Percentiles rank a stretch among this genome's conserved stretches.
Conservation (phyloP, 2,113 vertebrate species). For the Leucopsar rothschildi region DNA sequence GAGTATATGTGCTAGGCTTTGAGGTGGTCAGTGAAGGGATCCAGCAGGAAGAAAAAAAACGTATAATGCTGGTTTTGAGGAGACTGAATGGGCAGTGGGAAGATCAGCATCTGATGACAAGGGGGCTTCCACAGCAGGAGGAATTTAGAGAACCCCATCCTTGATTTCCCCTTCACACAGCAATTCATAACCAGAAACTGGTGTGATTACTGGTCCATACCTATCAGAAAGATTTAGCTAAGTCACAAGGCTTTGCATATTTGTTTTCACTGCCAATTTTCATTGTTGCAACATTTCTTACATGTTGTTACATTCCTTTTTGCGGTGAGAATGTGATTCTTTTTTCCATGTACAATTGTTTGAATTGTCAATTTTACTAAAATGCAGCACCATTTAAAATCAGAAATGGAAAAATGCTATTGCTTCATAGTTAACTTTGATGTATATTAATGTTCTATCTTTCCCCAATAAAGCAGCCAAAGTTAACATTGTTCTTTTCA, state of each 20-base stretch:
- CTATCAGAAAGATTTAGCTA: neutral
- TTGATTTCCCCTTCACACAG: neutral
- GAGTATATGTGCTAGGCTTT: neutral
- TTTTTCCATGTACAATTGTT: neutral
- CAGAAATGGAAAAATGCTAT: neutral
- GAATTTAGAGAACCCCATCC: neutral
- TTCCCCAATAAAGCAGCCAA: neutral
- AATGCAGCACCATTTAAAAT: neutral
- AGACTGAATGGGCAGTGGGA: neutral
- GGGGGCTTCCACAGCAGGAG: neutral
- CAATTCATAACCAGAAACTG: neutral
- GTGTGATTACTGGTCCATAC: neutral
- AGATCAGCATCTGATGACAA: accelerated
- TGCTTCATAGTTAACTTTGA: neutral
- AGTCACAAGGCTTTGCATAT: neutral
- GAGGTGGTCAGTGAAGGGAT: neutral
- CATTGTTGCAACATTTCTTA: neutral
- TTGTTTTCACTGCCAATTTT: neutral
- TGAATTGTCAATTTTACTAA: neutral
- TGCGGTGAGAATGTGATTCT: neutral
- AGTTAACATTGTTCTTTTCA: neutral
- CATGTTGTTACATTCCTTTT: neutral
- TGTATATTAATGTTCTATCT: neutral
- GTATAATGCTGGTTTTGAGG: neutral
- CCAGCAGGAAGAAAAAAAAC: neutral